A percentile compares a stretch with the other conserved stretches of the same genome.
Conservation (phyloP, 2,888 invertebrate genomes). For the Pseudococcus longispinus region DNA sequence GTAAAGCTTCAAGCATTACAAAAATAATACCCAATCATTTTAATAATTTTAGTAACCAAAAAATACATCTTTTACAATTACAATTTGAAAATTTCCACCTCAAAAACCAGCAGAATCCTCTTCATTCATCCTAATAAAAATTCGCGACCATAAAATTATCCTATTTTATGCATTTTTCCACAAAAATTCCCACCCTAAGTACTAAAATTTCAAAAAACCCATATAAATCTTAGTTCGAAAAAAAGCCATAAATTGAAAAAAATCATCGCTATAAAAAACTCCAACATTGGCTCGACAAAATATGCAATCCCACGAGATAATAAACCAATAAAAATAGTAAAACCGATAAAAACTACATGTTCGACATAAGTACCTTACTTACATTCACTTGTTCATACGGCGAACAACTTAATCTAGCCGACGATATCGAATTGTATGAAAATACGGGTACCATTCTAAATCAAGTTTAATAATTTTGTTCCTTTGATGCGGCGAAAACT, state of each 20-base stretch:
- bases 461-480: constrained; percentile 14
- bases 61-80: too few species aligned
- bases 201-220: too few species aligned
- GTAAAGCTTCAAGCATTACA: too few species aligned
- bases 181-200: too few species aligned
- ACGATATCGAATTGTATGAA: neutral
- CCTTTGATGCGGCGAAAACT: constrained; percentile 18
- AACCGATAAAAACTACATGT: neutral
- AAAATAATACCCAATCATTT: too few species aligned
- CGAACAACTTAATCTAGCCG: neutral
- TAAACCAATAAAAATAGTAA: neutral
- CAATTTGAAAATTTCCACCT: too few species aligned
- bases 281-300: neutral
- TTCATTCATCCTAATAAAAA: too few species aligned
- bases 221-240: neutral
- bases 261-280: neutral
- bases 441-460: neutral
- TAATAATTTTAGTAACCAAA: too few species aligned
- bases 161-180: too few species aligned
- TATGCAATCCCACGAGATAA: neutral
- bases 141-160: too few species aligned
- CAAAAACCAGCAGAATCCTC: too few species aligned
- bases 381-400: neutral
- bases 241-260: neutral
- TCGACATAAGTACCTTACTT: neutral